Conservation (phyloP, 2,888 invertebrate species). For the Agelastica alni region DNA sequence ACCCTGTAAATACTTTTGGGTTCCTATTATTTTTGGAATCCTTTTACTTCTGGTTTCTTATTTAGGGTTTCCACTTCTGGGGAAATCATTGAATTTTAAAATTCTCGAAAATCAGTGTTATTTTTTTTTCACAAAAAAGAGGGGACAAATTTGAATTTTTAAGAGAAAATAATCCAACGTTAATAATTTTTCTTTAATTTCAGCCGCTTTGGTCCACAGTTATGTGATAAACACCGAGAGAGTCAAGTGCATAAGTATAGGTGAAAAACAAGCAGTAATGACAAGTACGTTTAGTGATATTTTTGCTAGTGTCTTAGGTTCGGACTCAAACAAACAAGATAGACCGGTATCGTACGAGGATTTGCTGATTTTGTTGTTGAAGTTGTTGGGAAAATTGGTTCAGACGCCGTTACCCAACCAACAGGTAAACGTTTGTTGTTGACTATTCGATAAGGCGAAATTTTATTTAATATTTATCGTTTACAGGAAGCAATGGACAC, state of each 20-base stretch:
- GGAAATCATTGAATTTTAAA: too few relatives aligned
- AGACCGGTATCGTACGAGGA: conserved; percentile 73
- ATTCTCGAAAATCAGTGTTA: too few relatives aligned
- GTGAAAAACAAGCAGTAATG: conserved; percentile 59
- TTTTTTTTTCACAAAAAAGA: too few relatives aligned
- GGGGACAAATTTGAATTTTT: too few relatives aligned
- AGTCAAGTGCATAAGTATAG: conserved; percentile 61
- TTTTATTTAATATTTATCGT: too few relatives aligned
- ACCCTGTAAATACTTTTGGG: too few relatives aligned
- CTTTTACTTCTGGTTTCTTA: too few relatives aligned
- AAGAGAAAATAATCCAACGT: too few relatives aligned
- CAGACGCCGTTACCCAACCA: conserved; percentile 64
- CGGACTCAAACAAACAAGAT: conserved; percentile 65
- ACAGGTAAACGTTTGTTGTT: conserved; percentile 42
- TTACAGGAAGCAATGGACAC: conserved; percentile 56
- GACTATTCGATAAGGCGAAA: too few relatives aligned
- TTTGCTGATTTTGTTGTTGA: conserved; percentile 71
- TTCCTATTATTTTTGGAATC: too few relatives aligned
- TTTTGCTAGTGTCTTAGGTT: conserved; percentile 73
- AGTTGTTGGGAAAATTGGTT: conserved; percentile 64
- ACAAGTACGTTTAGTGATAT: conserved; percentile 72
- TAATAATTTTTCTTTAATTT: conserved; percentile 21
- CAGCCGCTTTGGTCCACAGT: conserved; percentile 57
- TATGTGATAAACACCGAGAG: conserved; percentile 62
- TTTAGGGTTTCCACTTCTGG: too few relatives aligned